A percentile compares a stretch with the other conserved stretches of the same genome.
Conservation (phyloP, 1,140 invertebrate genomes). For the Drosophila tani region DNA sequence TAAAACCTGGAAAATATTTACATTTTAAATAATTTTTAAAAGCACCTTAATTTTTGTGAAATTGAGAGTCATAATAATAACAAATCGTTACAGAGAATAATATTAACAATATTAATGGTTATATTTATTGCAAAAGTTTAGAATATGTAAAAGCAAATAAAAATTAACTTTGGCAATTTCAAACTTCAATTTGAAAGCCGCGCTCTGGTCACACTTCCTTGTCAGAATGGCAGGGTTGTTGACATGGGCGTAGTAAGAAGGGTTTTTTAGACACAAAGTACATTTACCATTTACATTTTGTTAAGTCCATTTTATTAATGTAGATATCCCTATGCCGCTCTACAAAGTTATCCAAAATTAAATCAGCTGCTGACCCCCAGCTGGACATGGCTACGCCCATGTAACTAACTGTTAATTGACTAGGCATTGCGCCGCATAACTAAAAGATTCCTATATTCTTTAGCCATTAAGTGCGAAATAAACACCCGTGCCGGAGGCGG, state of each 20-base stretch:
- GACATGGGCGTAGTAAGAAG: background rate
- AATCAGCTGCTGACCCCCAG: background rate
- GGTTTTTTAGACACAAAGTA: too few species aligned
- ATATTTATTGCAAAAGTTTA: background rate
- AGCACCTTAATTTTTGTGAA: background rate
- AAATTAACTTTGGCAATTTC: background rate
- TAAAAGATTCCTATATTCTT: background rate
- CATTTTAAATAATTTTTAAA: too few species aligned
- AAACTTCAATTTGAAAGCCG: background rate
- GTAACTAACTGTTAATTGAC: constrained; percentile 31
- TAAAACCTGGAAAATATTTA: background rate
- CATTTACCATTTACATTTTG: too few species aligned
- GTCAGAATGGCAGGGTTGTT: background rate
- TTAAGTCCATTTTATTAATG: too few species aligned
- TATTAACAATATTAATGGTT: too few species aligned
- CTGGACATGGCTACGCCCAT: background rate
- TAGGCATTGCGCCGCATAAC: constrained; percentile 13
- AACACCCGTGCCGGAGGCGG: constrained; percentile 18
- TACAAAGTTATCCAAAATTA: background rate
- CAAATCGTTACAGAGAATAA: background rate
- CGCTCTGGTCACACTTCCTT: constrained; percentile 28
- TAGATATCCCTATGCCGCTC: background rate
- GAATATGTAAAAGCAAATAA: background rate
- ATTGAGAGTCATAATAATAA: background rate
- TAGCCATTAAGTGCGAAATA: constrained; percentile 43